phyloP scores from a whole-genome alignment of 2,888 invertebrate species.

The Blastobasis adustella region DNA sequence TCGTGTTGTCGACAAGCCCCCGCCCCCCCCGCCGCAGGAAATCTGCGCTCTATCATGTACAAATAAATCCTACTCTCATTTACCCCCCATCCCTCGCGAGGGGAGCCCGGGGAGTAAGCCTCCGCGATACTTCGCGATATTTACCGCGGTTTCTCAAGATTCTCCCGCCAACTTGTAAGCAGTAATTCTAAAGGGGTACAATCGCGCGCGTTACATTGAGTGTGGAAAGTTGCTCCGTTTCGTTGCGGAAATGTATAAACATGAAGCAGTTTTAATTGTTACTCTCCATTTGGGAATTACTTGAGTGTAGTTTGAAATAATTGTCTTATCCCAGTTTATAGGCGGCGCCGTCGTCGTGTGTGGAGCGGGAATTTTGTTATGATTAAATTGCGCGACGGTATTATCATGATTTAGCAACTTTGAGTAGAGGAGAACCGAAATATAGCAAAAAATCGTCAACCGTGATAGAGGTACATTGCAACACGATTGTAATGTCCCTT shows the following conservation, averaged over 20 bases:
- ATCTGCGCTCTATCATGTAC: slow-evolving; percentile 50
- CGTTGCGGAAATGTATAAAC: slow-evolving; percentile 11
- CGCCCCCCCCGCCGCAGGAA: slow-evolving; percentile 20
- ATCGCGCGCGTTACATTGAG: slow-evolving; percentile 10
- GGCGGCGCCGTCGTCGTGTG: background rate
- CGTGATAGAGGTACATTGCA: too few species aligned
- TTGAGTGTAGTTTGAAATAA: slow-evolving; percentile 11
- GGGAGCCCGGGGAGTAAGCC: slow-evolving; percentile 6
- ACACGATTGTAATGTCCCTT: too few species aligned
- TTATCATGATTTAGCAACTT: too few species aligned
- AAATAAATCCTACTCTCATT: slow-evolving; percentile 30
- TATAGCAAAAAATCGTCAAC: too few species aligned
- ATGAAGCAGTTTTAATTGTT: slow-evolving; percentile 17
- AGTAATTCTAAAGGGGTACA: slow-evolving; percentile 15
- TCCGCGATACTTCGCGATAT: slow-evolving; percentile 15
- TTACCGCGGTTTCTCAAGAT: slow-evolving; percentile 14
- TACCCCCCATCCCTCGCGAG: slow-evolving; percentile 14
- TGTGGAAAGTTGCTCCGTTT: slow-evolving; percentile 9
- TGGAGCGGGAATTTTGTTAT: too few species aligned
- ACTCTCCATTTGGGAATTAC: slow-evolving; percentile 13
- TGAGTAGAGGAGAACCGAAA: too few species aligned
- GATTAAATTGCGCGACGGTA: too few species aligned
- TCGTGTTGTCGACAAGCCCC: slow-evolving; percentile 16
- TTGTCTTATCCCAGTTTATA: slow-evolving; percentile 6
- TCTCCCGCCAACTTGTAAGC: slow-evolving; percentile 10